Evolutionary conservation across 2,113 vertebrate species (phyloP).

Genomic region (Forbesichthys papilliferus): DNA sequence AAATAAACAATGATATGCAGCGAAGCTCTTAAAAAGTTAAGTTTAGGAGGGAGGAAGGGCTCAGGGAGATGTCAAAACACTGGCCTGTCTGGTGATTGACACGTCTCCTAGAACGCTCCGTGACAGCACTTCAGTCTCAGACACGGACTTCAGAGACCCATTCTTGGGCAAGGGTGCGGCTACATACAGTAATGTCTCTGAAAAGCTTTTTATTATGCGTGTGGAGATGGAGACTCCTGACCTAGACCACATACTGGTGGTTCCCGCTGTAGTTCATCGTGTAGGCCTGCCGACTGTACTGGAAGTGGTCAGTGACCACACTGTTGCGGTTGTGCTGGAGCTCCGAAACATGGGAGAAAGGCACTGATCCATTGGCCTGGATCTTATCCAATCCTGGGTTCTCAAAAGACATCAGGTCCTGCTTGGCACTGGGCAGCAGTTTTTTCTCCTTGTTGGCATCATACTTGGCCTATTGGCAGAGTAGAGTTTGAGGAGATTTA

Average conservation of each 20-base stretch:
- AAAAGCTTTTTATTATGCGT: slow-evolving; percentile 16
- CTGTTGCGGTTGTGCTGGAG: slow-evolving; percentile 81
- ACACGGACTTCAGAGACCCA: slow-evolving; percentile 7
- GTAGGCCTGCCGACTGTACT: slow-evolving; percentile 84
- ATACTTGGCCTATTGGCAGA: slow-evolving; percentile 80
- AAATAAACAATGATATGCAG: slow-evolving; percentile 36
- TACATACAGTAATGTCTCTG: slow-evolving; percentile 53
- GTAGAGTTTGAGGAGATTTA: slow-evolving; percentile 1
- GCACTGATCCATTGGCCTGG: slow-evolving; percentile 81
- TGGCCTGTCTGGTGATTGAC: slow-evolving; percentile 18
- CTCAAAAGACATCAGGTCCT: slow-evolving; percentile 81
- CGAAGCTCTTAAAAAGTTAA: slow-evolving; percentile 26
- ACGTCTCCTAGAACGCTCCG: slow-evolving; percentile 16
- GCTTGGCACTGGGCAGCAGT: slow-evolving; percentile 81
- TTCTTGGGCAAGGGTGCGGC: slow-evolving; percentile 4
- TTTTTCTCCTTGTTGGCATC: slow-evolving; percentile 89
- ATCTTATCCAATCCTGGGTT: slow-evolving; percentile 74
- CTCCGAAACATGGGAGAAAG: slow-evolving; percentile 78
- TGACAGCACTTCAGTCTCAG: slow-evolving; percentile 48
- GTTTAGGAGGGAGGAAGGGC: slow-evolving; percentile 28
- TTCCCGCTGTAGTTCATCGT: slow-evolving; percentile 74
- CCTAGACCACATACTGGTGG: slow-evolving; percentile 88
- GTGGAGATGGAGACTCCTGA: slow-evolving; percentile 6
- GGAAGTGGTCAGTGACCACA: slow-evolving; percentile 87
- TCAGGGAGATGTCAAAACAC: slow-evolving; percentile 32